A percentile compares a stretch with the other conserved stretches of the same genome.
These are phyloP conservation scores for Tethya wilhelma DNA, from an alignment of 37 sponge, comb jelly and placozoan species.

Conservation along the genomic window DNA sequence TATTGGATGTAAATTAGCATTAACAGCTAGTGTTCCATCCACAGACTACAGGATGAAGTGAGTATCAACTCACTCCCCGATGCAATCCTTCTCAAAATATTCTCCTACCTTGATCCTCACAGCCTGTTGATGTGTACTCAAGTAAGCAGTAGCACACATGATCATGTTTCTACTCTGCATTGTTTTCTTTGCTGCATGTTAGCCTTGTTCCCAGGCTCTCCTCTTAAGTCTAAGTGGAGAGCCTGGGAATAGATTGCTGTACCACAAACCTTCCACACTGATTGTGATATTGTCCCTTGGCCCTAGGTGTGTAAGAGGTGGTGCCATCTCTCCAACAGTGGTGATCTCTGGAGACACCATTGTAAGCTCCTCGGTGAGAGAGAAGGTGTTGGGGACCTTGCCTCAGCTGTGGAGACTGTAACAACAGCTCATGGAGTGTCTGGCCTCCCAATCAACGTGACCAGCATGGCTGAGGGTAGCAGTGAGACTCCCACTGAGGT, in stretches of 20 bases:
- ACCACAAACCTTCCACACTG: too few species aligned
- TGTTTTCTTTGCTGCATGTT: too few species aligned
- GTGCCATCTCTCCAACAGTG: constrained; percentile 19
- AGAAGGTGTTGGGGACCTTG: constrained; percentile 62
- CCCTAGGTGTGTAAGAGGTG: constrained; percentile 65
- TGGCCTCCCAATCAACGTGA: background rate
- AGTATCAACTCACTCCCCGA: constrained; percentile 51
- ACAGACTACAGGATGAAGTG: constrained; percentile 40
- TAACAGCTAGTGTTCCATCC: background rate
- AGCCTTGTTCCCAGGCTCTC: too few species aligned
- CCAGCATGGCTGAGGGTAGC: background rate
- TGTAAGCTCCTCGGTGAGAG: constrained; percentile 28
- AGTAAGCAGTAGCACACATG: too few species aligned
- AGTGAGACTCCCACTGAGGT: background rate
- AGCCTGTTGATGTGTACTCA: constrained; percentile 58
- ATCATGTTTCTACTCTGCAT: background rate
- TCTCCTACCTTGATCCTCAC: constrained; percentile 54
- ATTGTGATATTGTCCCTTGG: too few species aligned
- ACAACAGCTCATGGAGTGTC: background rate
- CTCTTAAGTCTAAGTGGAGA: too few species aligned
- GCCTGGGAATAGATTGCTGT: too few species aligned
- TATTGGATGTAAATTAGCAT: background rate
- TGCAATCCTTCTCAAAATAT: constrained; percentile 52
- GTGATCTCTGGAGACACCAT: constrained; percentile 56
- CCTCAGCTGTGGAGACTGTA: constrained; percentile 38